Evolutionary conservation across 2,113 vertebrate species (phyloP).

Genomic region (Mus pahari): DNA sequence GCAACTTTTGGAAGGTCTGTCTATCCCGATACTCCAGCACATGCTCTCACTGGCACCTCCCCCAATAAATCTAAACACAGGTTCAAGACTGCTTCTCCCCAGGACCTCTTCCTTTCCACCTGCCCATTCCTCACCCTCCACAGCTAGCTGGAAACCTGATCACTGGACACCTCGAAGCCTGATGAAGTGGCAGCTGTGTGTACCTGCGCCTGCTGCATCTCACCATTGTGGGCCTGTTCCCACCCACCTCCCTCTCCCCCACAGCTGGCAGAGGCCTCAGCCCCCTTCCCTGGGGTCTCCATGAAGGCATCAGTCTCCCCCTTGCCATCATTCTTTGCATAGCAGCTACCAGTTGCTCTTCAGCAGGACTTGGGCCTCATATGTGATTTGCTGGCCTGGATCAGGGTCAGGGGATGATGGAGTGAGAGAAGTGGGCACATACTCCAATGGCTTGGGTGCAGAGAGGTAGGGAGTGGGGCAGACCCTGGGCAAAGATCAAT

Average conservation of each 20-base stretch:
- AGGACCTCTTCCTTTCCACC: accelerated
- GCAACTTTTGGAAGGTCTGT: not conserved
- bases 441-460: not conserved
- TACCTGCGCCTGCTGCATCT: not conserved
- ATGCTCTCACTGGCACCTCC: not conserved
- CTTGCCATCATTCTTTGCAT: not conserved
- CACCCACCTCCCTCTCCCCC: not conserved
- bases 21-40: no score
- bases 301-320: no score
- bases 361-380: not conserved
- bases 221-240: not conserved
- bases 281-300: not conserved
- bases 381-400: not conserved
- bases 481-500: not conserved
- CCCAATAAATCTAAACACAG: accelerated
- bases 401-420: accelerated
- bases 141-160: not conserved
- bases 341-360: not conserved
- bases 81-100: not conserved
- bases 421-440: not conserved
- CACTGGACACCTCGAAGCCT: not conserved
- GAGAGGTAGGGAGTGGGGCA: not conserved
- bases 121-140: not conserved
- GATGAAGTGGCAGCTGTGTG: not conserved
- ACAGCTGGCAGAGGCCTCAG: not conserved